Percentiles rank a stretch among this genome's conserved stretches.
Evolutionary conservation across 1,140 invertebrate species (phyloP).

Genomic region (Plutomurus gul): DNA sequence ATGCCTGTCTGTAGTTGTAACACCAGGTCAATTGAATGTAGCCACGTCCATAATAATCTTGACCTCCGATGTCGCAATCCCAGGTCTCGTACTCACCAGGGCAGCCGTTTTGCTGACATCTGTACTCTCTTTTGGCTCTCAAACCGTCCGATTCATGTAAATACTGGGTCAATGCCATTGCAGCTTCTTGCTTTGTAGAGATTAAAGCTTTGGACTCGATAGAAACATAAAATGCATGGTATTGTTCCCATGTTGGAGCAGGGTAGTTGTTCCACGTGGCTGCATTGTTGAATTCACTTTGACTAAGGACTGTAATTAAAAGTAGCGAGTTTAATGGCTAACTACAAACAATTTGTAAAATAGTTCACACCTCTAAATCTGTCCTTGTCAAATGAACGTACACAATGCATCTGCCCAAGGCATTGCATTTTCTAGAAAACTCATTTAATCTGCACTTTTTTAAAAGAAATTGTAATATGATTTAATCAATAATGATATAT

Average conservation of each 20-base stretch:
- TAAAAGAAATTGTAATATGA: too few relatives aligned
- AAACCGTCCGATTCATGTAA: constrained; percentile 48
- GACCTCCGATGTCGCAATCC: constrained; percentile 43
- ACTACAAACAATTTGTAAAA: background rate
- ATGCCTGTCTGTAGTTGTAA: constrained; percentile 44
- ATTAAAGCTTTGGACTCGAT: constrained; percentile 2
- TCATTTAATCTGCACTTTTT: too few relatives aligned
- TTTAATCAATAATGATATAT: too few relatives aligned
- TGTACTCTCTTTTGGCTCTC: constrained; percentile 41
- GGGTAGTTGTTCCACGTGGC: constrained; percentile 39
- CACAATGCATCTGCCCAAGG: too few relatives aligned
- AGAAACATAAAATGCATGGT: constrained; percentile 24
- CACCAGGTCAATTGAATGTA: constrained; percentile 50
- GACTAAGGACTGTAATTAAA: constrained; percentile 32
- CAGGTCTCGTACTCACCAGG: constrained; percentile 36
- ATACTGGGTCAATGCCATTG: constrained; percentile 48
- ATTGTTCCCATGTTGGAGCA: constrained; percentile 21
- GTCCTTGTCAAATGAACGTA: too few relatives aligned
- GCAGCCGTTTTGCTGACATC: constrained; percentile 33
- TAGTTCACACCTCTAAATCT: too few relatives aligned
- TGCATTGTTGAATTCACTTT: constrained; percentile 42
- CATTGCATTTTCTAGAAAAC: too few relatives aligned
- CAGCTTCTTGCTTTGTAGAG: constrained; percentile 40
- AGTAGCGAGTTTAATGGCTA: background rate
- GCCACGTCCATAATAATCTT: constrained; percentile 49